phyloP scores from a whole-genome alignment of 2,113 vertebrate species.

The Nesoenas mayeri region DNA sequence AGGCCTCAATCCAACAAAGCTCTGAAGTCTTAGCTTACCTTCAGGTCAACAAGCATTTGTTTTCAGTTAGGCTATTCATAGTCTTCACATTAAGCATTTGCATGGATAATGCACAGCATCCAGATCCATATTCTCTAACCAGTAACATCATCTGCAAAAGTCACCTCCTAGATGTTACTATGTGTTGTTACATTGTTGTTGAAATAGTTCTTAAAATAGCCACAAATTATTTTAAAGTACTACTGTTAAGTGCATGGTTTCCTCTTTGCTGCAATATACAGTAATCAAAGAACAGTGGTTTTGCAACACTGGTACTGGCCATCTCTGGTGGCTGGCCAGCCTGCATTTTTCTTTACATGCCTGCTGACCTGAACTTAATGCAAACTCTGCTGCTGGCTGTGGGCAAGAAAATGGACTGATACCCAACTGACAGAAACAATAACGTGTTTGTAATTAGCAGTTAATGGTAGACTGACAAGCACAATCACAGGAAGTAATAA shows the following conservation, averaged over 20 bases:
- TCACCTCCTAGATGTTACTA: neutral
- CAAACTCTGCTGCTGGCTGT: neutral
- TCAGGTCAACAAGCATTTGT: neutral
- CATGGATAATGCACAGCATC: neutral
- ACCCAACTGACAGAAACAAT: neutral
- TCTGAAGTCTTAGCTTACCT: neutral
- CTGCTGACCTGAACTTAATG: neutral
- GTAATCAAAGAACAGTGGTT: neutral
- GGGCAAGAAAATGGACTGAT: neutral
- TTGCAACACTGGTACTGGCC: neutral
- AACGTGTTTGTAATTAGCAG: neutral
- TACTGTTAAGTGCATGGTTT: neutral
- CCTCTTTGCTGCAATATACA: neutral
- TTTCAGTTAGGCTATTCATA: neutral
- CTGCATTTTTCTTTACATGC: neutral
- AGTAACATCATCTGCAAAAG: neutral
- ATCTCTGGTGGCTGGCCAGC: rapidly evolving
- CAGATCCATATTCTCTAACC: neutral
- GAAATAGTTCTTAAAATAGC: neutral
- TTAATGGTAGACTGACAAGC: neutral
- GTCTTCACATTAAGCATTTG: neutral
- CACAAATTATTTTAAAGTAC: neutral
- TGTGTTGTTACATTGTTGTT: neutral
- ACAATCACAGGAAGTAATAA: conserved; percentile 48
- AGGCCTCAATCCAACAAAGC: conserved; percentile 11